These are phyloP conservation scores for Hyphantria cunea DNA, from an alignment of 1,140 invertebrate genomes.

Conservation along the genomic window DNA sequence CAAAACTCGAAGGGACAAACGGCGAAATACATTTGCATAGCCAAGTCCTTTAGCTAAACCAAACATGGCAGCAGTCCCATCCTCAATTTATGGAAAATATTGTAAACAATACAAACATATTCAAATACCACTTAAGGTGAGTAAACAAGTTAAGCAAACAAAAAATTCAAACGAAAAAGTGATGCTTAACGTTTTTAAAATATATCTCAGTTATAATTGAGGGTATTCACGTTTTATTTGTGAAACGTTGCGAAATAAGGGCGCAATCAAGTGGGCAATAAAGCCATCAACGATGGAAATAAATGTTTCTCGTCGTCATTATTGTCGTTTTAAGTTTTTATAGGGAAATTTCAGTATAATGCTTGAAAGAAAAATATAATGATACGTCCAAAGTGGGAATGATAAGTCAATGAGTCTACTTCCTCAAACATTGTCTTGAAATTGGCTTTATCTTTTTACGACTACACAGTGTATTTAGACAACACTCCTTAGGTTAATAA, in stretches of 20 bases:
- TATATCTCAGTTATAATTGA: conserved; percentile 9
- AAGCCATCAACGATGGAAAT: conserved; percentile 17
- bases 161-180: neutral
- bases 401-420: too few species aligned
- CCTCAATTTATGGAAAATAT: conserved; percentile 21
- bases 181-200: conserved; percentile 1
- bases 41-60: neutral
- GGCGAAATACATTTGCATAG: too few species aligned
- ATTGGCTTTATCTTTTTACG: too few species aligned
- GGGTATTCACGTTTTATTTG: conserved; percentile 12
- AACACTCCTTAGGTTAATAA: too few species aligned
- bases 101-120: conserved; percentile 7
- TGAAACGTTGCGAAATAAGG: neutral
- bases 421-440: too few species aligned
- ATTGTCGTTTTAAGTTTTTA: conserved; percentile 7
- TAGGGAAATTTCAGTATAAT: neutral
- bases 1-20: too few species aligned
- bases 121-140: conserved; percentile 7
- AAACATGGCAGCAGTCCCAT: conserved; percentile 1
- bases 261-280: conserved; percentile 28
- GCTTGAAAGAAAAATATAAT: neutral
- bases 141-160: conserved; percentile 1
- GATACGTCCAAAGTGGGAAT: neutral
- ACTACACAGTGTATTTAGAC: too few species aligned
- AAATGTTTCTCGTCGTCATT: conserved; percentile 23